A percentile compares a stretch with the other conserved stretches of the same genome.
Conservation (phyloP, 2,797 vertebrate genomes). For the Enteromius paludinosus region DNA sequence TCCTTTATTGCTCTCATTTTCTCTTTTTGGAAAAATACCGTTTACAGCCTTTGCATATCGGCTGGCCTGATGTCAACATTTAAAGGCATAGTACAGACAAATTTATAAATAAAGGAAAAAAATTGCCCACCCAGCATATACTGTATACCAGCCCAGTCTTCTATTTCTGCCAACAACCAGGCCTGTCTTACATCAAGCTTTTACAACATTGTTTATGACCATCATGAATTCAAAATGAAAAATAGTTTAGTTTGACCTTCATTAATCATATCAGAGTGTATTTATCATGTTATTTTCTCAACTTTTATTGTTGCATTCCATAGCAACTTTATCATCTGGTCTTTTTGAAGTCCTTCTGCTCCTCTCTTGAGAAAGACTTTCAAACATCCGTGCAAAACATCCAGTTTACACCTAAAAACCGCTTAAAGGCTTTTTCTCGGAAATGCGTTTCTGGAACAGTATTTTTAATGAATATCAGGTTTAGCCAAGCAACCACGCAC, state of each 20-base stretch:
- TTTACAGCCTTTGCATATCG: background rate
- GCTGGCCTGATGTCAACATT: background rate
- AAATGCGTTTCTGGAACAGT: background rate
- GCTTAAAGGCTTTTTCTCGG: background rate
- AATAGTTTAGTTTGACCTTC: background rate
- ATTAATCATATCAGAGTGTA: background rate
- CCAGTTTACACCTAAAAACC: background rate
- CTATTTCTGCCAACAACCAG: background rate
- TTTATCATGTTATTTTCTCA: background rate
- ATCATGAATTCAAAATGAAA: background rate
- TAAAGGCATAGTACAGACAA: background rate
- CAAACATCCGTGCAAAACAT: background rate
- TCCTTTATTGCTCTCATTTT: background rate
- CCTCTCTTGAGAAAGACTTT: background rate
- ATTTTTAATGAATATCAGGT: background rate
- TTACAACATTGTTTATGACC: background rate
- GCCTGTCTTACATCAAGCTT: background rate
- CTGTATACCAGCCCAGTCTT: background rate
- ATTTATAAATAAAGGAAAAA: background rate
- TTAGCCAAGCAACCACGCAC: background rate
- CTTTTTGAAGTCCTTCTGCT: background rate
- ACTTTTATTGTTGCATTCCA: background rate
- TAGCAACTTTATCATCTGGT: background rate
- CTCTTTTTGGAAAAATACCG: background rate
- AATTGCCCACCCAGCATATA: background rate